These are phyloP conservation scores for Zootoca vivipara DNA, from an alignment of 2,113 vertebrate genomes.

Conservation along the genomic window DNA sequence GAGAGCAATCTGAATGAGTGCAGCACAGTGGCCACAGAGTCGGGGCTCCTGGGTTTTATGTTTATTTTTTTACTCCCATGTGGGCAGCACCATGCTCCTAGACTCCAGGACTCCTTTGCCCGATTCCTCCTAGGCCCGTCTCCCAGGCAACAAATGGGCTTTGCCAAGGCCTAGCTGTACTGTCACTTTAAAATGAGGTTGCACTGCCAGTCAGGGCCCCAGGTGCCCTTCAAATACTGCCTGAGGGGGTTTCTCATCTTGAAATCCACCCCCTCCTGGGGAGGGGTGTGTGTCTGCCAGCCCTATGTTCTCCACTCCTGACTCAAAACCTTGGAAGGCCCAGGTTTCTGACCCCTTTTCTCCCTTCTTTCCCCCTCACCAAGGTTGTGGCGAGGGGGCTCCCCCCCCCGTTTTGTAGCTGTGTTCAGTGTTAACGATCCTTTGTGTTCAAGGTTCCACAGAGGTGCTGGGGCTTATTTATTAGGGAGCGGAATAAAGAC, in stretches of 20 bases:
- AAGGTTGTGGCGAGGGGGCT: background rate
- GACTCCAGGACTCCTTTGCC: too few relatives aligned
- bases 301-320: background rate
- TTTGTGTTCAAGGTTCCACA: constrained; percentile 6
- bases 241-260: background rate
- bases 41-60: background rate
- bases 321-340: background rate
- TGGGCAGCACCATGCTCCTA: background rate
- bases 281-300: constrained; percentile 16
- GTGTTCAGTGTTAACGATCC: constrained; percentile 34
- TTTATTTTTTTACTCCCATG: background rate
- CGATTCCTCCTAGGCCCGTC: background rate
- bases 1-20: background rate
- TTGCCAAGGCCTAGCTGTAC: background rate
- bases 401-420: background rate
- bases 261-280: constrained; percentile 24
- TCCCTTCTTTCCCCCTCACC: background rate
- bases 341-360: background rate
- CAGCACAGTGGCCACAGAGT: background rate
- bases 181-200: background rate
- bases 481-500: constrained; percentile 30
- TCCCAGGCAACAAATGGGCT: background rate
- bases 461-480: constrained; percentile 16
- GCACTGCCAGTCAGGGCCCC: constrained; percentile 12
- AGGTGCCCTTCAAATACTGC: background rate